Conservation (phyloP, 2,113 vertebrate species). For the Ailuropoda melanoleuca region DNA sequence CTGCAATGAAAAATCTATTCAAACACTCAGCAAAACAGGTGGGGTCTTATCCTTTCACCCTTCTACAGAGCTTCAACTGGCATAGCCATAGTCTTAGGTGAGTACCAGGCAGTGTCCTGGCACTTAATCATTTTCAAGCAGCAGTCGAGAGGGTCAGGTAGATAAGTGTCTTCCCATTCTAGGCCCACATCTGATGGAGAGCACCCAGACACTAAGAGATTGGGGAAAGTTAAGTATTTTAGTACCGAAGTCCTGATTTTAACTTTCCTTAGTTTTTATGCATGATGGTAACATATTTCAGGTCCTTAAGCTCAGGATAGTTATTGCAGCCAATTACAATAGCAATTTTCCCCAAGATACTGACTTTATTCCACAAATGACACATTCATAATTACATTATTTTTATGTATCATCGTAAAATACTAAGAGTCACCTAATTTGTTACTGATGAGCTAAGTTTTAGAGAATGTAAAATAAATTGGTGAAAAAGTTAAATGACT, state of each 20-base stretch:
- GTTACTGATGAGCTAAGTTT: constrained; percentile 47
- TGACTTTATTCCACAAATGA: constrained; percentile 69
- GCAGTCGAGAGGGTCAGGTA: not conserved
- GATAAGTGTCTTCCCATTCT: not conserved
- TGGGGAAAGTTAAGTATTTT: not conserved
- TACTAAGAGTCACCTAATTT: constrained; percentile 63
- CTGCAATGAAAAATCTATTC: not conserved
- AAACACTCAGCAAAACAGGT: not conserved
- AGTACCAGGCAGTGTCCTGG: not conserved
- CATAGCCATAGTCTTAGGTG: not conserved
- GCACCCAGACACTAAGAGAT: not conserved
- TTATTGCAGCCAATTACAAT: constrained; percentile 62
- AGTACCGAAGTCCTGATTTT: constrained; percentile 40
- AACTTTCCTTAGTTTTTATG: constrained; percentile 46
- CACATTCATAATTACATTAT: constrained; percentile 68
- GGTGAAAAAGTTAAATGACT: constrained; percentile 50
- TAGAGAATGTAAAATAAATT: constrained; percentile 66
- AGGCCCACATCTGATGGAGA: not conserved
- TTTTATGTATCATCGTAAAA: constrained; percentile 62
- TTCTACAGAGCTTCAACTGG: not conserved
- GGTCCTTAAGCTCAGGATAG: constrained; percentile 43
- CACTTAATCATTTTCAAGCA: not conserved
- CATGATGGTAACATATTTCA: constrained; percentile 42
- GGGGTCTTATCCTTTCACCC: not conserved
- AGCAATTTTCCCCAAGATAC: constrained; percentile 61